Evolutionary conservation across 2,888 invertebrate genomes (phyloP), one percentile per base, ranked within the genome.

Genomic region (Magallana nippona): DNA sequence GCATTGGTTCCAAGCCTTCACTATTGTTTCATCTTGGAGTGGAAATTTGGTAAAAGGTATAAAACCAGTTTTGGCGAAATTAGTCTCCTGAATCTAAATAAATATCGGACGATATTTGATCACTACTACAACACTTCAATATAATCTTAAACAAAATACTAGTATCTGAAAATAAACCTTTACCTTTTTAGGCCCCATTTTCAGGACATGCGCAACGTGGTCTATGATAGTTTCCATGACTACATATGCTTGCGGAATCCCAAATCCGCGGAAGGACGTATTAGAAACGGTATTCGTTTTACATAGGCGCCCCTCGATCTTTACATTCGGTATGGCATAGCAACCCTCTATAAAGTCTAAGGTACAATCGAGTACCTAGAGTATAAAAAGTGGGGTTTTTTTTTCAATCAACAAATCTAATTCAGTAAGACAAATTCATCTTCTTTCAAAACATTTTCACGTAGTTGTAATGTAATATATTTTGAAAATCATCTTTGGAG

Each of bases 21-120:
- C 83, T 2, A 94, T 84, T 82, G 93, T 97, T 91, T 97, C 98
- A 90, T 96, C 95, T 0, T 95, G 95, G 80, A 98, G 93, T 78
- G 93, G 92, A 94, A 97, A 97, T 82, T 96, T 96, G 91, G 96
- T 98, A 92, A 96, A 97, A 0, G 98, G 98, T 2, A 93, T 88
- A 87, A 96, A 96, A 13, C 97, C 97, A 92, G 97, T 97, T 90
- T 95, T 95, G 92, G 97, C 98, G 90, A 98, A 95, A 94, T 99
- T 98, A 17, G 96, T 90, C 91, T 96, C 94, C 10, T 95, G 93
- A n/a, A 96, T 88, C 95, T 96, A 85, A 84, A 89, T 82, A 55
- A 83, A 44, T n/a, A 55, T 57, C 17, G 10, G 19, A 17, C 15
- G 58, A 63, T 60, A 44, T 44, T 44, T 44, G 0, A 3, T 44